Conservation (phyloP, 2,797 vertebrate genomes). For the Distichodus sexfasciatus region DNA sequence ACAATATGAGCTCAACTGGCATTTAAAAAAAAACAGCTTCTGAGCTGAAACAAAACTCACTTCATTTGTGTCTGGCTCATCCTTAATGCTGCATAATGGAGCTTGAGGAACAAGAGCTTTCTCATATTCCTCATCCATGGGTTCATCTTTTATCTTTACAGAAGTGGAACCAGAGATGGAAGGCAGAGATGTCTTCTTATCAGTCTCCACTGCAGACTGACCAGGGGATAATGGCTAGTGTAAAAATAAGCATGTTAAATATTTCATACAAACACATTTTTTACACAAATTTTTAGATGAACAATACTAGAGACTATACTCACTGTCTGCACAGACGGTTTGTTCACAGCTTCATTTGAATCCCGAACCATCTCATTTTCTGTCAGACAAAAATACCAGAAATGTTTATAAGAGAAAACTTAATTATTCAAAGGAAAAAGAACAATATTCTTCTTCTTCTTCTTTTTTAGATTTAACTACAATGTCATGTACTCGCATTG, state of each 20-base stretch:
- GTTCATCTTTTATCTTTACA: conserved; percentile 96
- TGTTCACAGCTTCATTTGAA: not conserved
- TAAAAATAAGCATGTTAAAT: not conserved
- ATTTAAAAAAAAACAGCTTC: not conserved
- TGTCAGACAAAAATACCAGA: not conserved
- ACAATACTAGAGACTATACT: not conserved
- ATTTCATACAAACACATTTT: not conserved
- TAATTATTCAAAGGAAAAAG: too few species aligned
- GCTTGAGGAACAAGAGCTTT: conserved; percentile 81
- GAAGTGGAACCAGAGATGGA: conserved; percentile 67
- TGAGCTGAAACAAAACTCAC: not conserved
- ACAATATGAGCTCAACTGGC: too few species aligned
- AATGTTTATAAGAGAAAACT: not conserved
- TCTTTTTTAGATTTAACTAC: too few species aligned
- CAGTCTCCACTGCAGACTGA: not conserved
- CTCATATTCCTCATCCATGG: conserved; percentile 94
- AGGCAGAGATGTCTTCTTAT: conserved; percentile 33
- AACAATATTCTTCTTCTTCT: too few species aligned
- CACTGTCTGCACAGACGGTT: conserved; percentile 14
- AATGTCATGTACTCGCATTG: too few species aligned
- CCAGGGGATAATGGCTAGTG: not conserved
- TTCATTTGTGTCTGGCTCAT: conserved; percentile 84
- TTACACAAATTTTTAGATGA: not conserved
- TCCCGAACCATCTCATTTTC: not conserved
- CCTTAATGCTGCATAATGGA: conserved; percentile 76